These are phyloP conservation scores for Rhynchomys soricoides DNA, from an alignment of 2,113 vertebrate genomes.

Conservation along the genomic window DNA sequence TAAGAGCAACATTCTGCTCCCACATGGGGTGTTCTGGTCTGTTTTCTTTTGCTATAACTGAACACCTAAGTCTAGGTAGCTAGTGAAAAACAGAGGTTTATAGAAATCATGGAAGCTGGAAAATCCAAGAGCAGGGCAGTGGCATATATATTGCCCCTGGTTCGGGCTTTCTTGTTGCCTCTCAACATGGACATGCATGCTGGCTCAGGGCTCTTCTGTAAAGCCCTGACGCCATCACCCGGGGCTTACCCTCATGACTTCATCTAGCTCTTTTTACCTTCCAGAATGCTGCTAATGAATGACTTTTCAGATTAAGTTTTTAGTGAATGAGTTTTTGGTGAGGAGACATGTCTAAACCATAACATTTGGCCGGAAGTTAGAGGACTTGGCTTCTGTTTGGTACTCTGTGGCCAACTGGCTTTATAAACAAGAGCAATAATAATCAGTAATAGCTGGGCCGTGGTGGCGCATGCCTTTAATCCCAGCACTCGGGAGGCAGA, in stretches of 20 bases:
- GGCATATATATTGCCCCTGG: neutral
- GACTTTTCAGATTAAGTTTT: neutral
- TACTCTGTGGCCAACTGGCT: neutral
- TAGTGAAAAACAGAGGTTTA: neutral
- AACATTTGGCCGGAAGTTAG: neutral
- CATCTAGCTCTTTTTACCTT: neutral
- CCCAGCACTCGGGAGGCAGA: too few relatives aligned
- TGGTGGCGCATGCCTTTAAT: too few relatives aligned
- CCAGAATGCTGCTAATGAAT: too few relatives aligned
- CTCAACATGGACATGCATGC: neutral
- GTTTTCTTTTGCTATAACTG: neutral
- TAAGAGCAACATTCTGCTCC: neutral
- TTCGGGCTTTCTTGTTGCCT: neutral
- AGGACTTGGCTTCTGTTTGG: neutral
- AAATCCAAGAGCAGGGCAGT: neutral
- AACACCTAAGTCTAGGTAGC: neutral
- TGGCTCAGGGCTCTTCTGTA: neutral
- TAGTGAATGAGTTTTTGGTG: neutral
- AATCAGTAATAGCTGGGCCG: neutral
- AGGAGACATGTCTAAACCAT: neutral
- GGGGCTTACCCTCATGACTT: too few relatives aligned
- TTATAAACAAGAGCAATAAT: neutral
- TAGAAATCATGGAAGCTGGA: neutral
- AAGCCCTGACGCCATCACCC: too few relatives aligned
- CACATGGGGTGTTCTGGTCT: too few relatives aligned